Evolutionary conservation across 1,140 invertebrate species (phyloP).

Genomic region (Drosophila arizonae): DNA sequence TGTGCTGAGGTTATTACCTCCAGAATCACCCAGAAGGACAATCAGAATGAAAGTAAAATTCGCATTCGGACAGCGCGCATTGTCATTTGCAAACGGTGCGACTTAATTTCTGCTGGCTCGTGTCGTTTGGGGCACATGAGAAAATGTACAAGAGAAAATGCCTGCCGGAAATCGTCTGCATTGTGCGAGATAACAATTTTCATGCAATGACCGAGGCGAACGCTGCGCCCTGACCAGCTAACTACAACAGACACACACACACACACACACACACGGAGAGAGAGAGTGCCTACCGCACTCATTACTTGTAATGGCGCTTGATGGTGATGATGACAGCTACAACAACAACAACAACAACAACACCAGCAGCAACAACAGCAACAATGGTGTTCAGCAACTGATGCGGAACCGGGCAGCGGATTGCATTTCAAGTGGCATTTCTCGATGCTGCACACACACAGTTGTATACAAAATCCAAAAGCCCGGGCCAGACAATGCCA

Average conservation of each 20-base stretch:
- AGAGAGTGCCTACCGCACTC: slow-evolving; percentile 54
- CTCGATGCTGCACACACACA: slow-evolving; percentile 65
- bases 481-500: slow-evolving; percentile 53
- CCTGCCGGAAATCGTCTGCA: slow-evolving; percentile 76
- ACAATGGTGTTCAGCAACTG: slow-evolving; percentile 37
- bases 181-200: slow-evolving; percentile 80
- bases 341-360: slow-evolving; percentile 16
- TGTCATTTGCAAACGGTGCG: slow-evolving; percentile 67
- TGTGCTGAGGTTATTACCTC: slow-evolving; percentile 36
- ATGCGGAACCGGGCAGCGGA: slow-evolving; percentile 40
- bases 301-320: slow-evolving; percentile 78
- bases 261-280: slow-evolving; percentile 3
- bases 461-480: slow-evolving; percentile 43
- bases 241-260: slow-evolving; percentile 3
- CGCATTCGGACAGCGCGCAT: slow-evolving; percentile 19
- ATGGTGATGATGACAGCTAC: slow-evolving; percentile 75
- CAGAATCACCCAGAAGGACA: slow-evolving; percentile 18
- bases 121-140: slow-evolving; percentile 21
- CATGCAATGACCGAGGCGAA: slow-evolving; percentile 64
- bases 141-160: slow-evolving; percentile 56
- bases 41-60: slow-evolving; percentile 19
- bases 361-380: neutral
- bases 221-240: neutral
- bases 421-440: slow-evolving; percentile 52
- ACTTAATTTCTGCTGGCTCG: slow-evolving; percentile 61